Evolutionary conservation across 1,140 invertebrate genomes (phyloP).

Genomic region (Heliconius hermathena): DNA sequence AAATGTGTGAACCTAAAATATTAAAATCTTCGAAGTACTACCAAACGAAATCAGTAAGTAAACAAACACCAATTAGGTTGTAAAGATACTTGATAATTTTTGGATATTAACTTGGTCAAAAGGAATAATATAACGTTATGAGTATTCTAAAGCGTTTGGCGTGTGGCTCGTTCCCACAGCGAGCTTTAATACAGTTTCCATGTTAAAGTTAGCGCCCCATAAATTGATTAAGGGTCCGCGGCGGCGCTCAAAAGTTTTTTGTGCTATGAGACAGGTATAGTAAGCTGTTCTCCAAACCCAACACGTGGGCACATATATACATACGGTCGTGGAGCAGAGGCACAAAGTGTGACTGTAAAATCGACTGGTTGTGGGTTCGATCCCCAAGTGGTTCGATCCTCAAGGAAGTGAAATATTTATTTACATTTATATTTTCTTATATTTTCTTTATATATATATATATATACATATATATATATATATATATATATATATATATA

Average conservation of each 20-base stretch:
- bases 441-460: too few relatives aligned
- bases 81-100: constrained; percentile 28
- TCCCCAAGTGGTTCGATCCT: too few relatives aligned
- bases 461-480: too few relatives aligned
- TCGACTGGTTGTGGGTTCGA: too few relatives aligned
- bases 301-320: constrained; percentile 17
- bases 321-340: too few relatives aligned
- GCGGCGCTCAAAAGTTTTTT: constrained; percentile 76
- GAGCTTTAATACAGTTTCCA: constrained; percentile 80
- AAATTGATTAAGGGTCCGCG: constrained; percentile 79
- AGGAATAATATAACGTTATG: constrained; percentile 56
- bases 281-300: constrained; percentile 31
- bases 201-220: constrained; percentile 81
- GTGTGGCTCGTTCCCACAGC: constrained; percentile 74
- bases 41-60: background rate
- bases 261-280: constrained; percentile 59
- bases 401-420: too few relatives aligned
- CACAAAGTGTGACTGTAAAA: too few relatives aligned
- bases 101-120: constrained; percentile 38
- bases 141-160: constrained; percentile 63
- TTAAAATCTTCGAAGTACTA: background rate
- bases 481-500: too few relatives aligned
- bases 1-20: background rate
- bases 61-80: constrained; percentile 25
- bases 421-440: too few relatives aligned